A percentile compares a stretch with the other conserved stretches of the same genome.
Evolutionary conservation across 2,888 invertebrate species (phyloP).

Genomic region (Heliconius ismenius): DNA sequence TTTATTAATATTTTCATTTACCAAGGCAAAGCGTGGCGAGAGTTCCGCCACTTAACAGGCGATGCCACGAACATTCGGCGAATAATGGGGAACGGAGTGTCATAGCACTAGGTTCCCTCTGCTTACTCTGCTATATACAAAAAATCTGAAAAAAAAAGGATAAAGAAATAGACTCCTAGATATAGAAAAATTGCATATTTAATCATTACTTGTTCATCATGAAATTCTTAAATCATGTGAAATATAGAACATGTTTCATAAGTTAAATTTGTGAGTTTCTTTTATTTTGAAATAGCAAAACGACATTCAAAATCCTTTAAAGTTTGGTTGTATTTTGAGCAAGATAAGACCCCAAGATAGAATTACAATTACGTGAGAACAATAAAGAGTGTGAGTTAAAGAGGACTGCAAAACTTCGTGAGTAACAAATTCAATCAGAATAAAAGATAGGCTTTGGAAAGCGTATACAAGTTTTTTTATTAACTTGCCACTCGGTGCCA

Average conservation of each 20-base stretch:
- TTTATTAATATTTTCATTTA: no score
- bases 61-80: no score
- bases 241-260: no score
- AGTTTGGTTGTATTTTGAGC: not conserved
- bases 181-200: no score
- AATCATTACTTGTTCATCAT: no score
- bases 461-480: constrained; percentile 25
- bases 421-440: constrained; percentile 35
- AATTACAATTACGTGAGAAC: constrained; percentile 32
- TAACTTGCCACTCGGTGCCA: constrained; percentile 7
- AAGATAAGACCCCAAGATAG: not conserved
- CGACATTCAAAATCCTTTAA: not conserved
- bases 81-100: not conserved
- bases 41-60: not conserved
- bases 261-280: no score
- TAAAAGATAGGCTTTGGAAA: constrained; percentile 18
- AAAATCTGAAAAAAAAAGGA: not conserved
- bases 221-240: no score
- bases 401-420: constrained; percentile 20
- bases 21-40: not conserved
- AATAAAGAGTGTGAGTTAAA: constrained; percentile 23
- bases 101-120: not conserved
- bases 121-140: not conserved
- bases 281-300: not conserved
- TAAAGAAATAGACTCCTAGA: no score